phyloP scores from a whole-genome alignment of 2,797 vertebrate species.

The Danio tinwini region DNA sequence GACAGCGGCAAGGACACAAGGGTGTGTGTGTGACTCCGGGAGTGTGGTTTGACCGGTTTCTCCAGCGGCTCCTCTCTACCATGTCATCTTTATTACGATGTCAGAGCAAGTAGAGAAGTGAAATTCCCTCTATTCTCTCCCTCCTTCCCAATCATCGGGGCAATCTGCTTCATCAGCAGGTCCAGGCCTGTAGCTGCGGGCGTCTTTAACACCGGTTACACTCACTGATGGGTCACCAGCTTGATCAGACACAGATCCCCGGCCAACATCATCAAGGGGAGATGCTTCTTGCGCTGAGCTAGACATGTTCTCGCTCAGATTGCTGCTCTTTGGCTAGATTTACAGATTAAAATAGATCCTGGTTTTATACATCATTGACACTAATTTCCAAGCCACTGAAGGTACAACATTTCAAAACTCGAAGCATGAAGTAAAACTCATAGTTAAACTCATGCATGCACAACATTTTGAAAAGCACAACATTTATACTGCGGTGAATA shows the following conservation, averaged over 20 bases:
- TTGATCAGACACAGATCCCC: slow-evolving; percentile 55
- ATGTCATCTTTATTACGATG: slow-evolving; percentile 36
- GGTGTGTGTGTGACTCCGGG: slow-evolving; percentile 4
- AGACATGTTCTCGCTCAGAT: background rate
- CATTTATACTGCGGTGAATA: background rate
- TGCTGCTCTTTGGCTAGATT: background rate
- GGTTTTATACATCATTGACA: slow-evolving; percentile 1
- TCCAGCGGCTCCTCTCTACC: slow-evolving; percentile 10
- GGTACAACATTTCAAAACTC: background rate
- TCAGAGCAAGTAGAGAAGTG: slow-evolving; percentile 31
- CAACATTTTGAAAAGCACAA: background rate
- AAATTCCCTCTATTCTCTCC: slow-evolving; percentile 25
- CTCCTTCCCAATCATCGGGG: slow-evolving; percentile 29
- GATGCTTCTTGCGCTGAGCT: slow-evolving; percentile 26
- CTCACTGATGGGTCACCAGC: slow-evolving; percentile 50
- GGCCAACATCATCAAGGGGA: slow-evolving; percentile 61
- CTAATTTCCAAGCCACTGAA: background rate
- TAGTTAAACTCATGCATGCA: background rate
- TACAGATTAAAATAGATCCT: slow-evolving; percentile 2
- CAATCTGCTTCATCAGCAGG: slow-evolving; percentile 55
- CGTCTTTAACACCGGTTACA: slow-evolving; percentile 65
- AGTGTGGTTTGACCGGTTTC: slow-evolving; percentile 27
- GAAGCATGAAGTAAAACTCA: background rate
- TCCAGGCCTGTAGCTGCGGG: slow-evolving; percentile 41
- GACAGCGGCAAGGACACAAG: slow-evolving; percentile 19